These are phyloP conservation scores for Lycaon pictus DNA, from an alignment of 2,113 vertebrate genomes.

Conservation along the genomic window DNA sequence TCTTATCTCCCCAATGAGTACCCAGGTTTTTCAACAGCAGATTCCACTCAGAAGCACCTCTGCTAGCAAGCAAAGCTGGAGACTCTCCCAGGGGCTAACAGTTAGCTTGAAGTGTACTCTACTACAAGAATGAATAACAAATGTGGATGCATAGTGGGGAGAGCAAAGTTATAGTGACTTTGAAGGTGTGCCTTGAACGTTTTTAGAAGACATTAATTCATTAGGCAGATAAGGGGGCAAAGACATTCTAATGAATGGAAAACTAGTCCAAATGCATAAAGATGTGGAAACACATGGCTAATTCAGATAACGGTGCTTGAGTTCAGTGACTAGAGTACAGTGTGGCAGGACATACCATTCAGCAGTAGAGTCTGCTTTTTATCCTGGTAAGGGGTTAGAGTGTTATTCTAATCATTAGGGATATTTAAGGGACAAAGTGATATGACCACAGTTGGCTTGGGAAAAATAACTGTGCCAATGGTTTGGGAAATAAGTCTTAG, in stretches of 20 bases:
- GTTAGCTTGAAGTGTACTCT: not conserved
- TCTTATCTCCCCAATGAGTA: not conserved
- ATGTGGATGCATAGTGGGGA: not conserved
- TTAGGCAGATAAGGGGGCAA: not conserved
- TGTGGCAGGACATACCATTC: not conserved
- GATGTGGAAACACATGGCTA: not conserved
- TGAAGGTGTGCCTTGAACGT: not conserved
- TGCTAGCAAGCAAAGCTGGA: not conserved
- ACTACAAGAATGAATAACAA: not conserved
- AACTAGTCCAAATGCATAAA: not conserved
- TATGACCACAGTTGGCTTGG: not conserved
- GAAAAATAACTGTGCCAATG: not conserved
- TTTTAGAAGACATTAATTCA: not conserved
- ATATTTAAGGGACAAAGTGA: not conserved
- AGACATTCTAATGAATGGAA: not conserved
- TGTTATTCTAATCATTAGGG: not conserved
- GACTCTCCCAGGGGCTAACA: not conserved
- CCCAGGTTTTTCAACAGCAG: not conserved
- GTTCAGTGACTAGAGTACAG: not conserved
- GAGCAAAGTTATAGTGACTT: not conserved
- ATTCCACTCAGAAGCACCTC: not conserved
- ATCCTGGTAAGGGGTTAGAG: not conserved
- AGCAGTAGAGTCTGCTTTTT: not conserved
- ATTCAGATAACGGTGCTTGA: not conserved
- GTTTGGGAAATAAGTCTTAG: not conserved